Base-by-base conservation (phyloP, 2,113 vertebrate genomes). In the Proterorhinus semilunaris region DNA sequence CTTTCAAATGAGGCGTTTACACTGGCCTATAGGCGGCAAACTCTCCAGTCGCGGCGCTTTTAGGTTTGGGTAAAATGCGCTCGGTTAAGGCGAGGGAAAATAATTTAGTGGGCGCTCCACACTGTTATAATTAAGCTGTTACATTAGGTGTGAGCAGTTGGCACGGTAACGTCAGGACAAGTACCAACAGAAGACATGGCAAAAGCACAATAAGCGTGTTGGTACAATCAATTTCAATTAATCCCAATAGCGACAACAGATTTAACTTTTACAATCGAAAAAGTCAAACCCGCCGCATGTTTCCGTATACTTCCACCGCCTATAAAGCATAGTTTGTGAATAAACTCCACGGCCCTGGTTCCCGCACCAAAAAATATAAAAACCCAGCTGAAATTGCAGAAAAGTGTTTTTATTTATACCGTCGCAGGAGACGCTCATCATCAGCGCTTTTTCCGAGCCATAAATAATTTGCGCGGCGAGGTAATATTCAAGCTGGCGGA, bases 401-500 rank as follows among this genome's bases (percentile, higher is more conserved):
- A 88, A 91, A 89, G 83, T 87, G 87, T 82, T 85, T 87, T 88
- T 92, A 86, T 89, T 91, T 91, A 88, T 83, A 83, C 83, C 83
- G 80, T 80, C 72, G 72, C 85, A 80, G 85, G 84, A 89, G 85
- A 89, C 90, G 85, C 84, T 91, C 87, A 86, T 90, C 83, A 91
- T 90, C 85, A 89, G 90, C 86, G 79, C 79, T 92, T 92, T 91
- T 88, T 90, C 86, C 84, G 79, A 90, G 80, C 88, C 91, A 93
- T 93, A 92, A 94, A 94, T 94, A 94, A 93, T 93, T 92, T 90
- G 90, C 89, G 83, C 84, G 84, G 89, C 87, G 87, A 93, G 91
- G 92, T 93, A 94, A 94, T 94, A 92, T 91, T 91, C 92, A 92
- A 93, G 92, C 93, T 93, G 92, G 92, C 89, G 86, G 88, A 93